phyloP scores from a whole-genome alignment of 2,888 invertebrate genomes.

The Antheraea assamensis region DNA sequence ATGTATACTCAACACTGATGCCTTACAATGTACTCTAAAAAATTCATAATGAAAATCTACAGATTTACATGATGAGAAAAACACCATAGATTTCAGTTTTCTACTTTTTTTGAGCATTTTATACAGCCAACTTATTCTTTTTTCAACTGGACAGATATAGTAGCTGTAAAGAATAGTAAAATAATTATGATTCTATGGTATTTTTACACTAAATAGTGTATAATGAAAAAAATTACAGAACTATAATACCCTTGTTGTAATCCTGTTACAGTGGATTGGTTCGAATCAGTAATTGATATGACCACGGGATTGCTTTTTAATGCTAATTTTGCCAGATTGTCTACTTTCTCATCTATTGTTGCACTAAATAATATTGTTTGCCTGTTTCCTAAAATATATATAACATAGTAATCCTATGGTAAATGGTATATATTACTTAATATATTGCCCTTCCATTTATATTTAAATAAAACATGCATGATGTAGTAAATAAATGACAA shows the following conservation, averaged over 20 bases:
- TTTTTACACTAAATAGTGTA: not conserved
- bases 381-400: slow-evolving; percentile 85
- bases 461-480: too few species aligned
- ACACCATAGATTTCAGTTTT: slow-evolving; percentile 97
- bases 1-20: slow-evolving; percentile 96
- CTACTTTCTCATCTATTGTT: slow-evolving; percentile 96
- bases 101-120: slow-evolving; percentile 97
- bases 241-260: slow-evolving; percentile 87
- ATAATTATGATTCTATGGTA: not conserved
- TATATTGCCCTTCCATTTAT: too few species aligned
- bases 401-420: not conserved
- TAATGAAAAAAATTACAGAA: not conserved
- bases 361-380: slow-evolving; percentile 99
- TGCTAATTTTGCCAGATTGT: slow-evolving; percentile 92
- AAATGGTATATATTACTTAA: not conserved
- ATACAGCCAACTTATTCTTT: slow-evolving; percentile 93
- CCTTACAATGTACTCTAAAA: slow-evolving; percentile 93
- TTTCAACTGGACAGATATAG: slow-evolving; percentile 95
- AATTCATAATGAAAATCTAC: slow-evolving; percentile 97
- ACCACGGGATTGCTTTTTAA: slow-evolving; percentile 94
- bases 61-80: slow-evolving; percentile 98
- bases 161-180: slow-evolving; percentile 77
- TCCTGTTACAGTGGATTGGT: slow-evolving; percentile 89
- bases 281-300: slow-evolving; percentile 91
- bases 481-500: too few species aligned